A percentile compares a stretch with the other conserved stretches of the same genome.
These are phyloP conservation scores for Lagocephalus sceleratus DNA, from an alignment of 2,797 vertebrate genomes.

Conservation along the genomic window DNA sequence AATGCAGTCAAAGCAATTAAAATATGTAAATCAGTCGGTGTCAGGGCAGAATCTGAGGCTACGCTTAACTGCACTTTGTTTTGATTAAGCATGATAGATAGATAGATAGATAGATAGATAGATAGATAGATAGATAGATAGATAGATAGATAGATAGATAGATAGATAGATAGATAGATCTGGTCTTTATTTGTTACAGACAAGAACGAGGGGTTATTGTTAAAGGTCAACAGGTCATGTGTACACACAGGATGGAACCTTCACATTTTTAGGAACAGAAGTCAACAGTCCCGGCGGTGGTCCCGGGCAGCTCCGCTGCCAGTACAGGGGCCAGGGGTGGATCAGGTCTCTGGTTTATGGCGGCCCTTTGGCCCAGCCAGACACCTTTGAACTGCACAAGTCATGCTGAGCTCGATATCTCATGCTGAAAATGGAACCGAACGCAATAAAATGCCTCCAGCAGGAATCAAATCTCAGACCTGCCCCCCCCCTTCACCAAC, in stretches of 20 bases:
- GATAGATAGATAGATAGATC: conserved; percentile 7
- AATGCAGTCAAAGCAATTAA: conserved; percentile 57
- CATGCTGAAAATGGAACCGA: too few species aligned
- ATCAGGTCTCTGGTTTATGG: too few species aligned
- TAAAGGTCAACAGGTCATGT: conserved; percentile 40
- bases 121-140: conserved; percentile 4
- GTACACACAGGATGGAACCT: conserved; percentile 4
- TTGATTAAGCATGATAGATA: conserved; percentile 49
- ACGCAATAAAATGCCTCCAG: too few species aligned
- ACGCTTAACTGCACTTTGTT: conserved; percentile 52
- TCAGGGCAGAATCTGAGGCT: conserved; percentile 50
- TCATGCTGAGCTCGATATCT: too few species aligned
- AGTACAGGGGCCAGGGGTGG: too few species aligned
- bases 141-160: background rate
- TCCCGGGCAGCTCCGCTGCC: too few species aligned
- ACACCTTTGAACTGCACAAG: too few species aligned
- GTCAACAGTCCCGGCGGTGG: background rate
- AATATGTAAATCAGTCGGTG: conserved; percentile 59
- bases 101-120: background rate
- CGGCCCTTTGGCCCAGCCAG: too few species aligned
- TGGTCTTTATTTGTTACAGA: too few species aligned
- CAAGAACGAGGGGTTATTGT: too few species aligned
- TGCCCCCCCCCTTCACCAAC: too few species aligned
- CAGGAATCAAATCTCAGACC: too few species aligned
- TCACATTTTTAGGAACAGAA: background rate